Evolutionary conservation across 2,888 invertebrate species (phyloP), one percentile per base, ranked within the genome.

Genomic region (Neoascia interrupta): DNA sequence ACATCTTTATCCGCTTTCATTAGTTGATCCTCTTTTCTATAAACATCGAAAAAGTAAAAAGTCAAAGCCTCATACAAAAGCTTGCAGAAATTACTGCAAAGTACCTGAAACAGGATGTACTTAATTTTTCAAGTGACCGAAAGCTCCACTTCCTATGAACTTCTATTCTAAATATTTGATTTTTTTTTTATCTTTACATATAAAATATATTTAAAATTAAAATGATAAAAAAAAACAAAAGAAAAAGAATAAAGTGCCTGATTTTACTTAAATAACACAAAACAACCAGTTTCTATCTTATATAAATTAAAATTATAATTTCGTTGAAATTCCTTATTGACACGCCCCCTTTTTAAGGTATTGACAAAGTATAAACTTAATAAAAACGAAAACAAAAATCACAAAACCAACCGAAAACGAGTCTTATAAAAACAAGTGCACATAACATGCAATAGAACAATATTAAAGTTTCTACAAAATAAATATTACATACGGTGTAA

Each of bases 201-300:
- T 49, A 28, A 19, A 6, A 31, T 45, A 60, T 47, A 61, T 26
- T 63, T 47, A 39, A 72, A 54, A 53, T 23, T 18, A 8, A 34
- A 58, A 39, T 16, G n/a, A 6, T 2, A 31, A 31, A 31, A 3
- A 47, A 13, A 16, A 43, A 18, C 8, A 41, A 23, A 41, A 39
- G 41, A 53, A 70, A 63, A 15, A 58, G 53, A 76, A 72, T 37
- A 56, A 79, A 73, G 79, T 79, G 79, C 79, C 79, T 79, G 61
- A 79, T 79, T 79, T 79, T 72, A 72, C 64, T 64, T 47, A 37
- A 54, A 64, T 51, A 60, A 54, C 36, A 47, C 60, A n/a, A n/a
- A 56, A 68, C 34, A 49, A 61, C 61, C 66, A 49, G 28, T 60
- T 66, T 79, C 64, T 68, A 68, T 64, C 41, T 11, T 49, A 63